phyloP scores from a whole-genome alignment of 2,888 invertebrate species.

The Bruchidius siliquastri region DNA sequence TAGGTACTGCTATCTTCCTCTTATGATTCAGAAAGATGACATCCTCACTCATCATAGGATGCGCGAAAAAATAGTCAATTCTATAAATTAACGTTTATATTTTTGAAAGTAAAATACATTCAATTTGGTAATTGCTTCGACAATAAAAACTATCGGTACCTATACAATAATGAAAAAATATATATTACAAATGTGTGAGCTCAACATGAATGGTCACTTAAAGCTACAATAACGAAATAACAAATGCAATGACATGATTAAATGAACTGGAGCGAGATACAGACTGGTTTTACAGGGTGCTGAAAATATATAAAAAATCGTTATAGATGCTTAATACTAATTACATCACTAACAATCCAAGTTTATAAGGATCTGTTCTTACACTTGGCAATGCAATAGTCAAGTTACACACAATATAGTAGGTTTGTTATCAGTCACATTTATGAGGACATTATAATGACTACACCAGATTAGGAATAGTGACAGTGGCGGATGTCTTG shows the following conservation, averaged over 20 bases:
- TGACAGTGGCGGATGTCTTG: too few species aligned
- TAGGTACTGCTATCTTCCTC: too few species aligned
- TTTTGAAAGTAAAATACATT: slow-evolving; percentile 40
- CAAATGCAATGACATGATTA: slow-evolving; percentile 15
- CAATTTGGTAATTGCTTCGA: slow-evolving; percentile 44
- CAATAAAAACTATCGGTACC: slow-evolving; percentile 40
- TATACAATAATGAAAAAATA: slow-evolving; percentile 28
- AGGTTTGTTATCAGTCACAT: neutral
- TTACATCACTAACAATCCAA: neutral
- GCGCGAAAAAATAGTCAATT: slow-evolving; percentile 5
- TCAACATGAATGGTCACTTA: slow-evolving; percentile 21
- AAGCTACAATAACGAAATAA: slow-evolving; percentile 19
- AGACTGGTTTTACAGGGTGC: neutral
- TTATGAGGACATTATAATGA: too few species aligned
- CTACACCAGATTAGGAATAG: too few species aligned
- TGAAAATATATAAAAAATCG: neutral
- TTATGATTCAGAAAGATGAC: too few species aligned
- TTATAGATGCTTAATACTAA: neutral
- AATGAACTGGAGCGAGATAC: neutral
- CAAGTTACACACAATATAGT: neutral
- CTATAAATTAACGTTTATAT: slow-evolving; percentile 36
- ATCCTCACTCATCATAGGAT: too few species aligned
- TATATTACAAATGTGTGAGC: slow-evolving; percentile 25
- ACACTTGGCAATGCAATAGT: neutral
- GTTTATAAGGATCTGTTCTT: neutral